These are phyloP conservation scores for Amphibalanus amphitrite DNA, from an alignment of 1,140 invertebrate genomes.

Conservation along the genomic window DNA sequence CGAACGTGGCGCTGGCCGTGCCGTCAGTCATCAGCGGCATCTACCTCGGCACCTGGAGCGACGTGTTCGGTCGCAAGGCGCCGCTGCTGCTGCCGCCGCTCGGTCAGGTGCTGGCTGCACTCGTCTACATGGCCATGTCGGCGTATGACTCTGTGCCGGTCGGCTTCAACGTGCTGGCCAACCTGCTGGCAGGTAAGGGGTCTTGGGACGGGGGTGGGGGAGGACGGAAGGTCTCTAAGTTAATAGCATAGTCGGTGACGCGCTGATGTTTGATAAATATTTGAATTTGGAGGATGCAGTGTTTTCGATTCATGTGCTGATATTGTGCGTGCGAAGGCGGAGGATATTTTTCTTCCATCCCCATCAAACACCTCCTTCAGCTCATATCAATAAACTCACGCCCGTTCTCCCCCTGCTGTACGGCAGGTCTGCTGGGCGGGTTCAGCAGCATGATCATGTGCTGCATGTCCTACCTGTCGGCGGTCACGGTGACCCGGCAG, in stretches of 20 bases:
- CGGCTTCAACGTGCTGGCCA: constrained; percentile 25
- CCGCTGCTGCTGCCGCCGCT: constrained; percentile 30
- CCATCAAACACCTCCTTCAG: too few relatives aligned
- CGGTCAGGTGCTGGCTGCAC: constrained; percentile 24
- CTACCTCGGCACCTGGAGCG: constrained; percentile 28
- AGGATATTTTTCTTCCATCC: too few relatives aligned
- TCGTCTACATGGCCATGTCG: constrained; percentile 27
- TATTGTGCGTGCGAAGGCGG: too few relatives aligned
- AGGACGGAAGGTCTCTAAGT: too few relatives aligned
- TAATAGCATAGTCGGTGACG: too few relatives aligned
- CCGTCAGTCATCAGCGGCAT: constrained; percentile 27
- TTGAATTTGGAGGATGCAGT: too few relatives aligned
- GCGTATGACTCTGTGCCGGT: constrained; percentile 22
- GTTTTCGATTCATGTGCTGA: too few relatives aligned
- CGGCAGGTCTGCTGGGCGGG: constrained; percentile 30
- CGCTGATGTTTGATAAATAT: too few relatives aligned
- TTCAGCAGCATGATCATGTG: constrained; percentile 28
- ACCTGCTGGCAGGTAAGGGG: constrained; percentile 2
- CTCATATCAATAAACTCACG: too few relatives aligned
- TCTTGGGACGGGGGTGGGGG: too few relatives aligned
- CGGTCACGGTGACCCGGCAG: constrained; percentile 19
- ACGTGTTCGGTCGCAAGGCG: constrained; percentile 28
- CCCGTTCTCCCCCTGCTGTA: too few relatives aligned
- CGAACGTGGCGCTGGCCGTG: constrained; percentile 26
- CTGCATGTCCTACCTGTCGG: constrained; percentile 31